phyloP scores from a whole-genome alignment of 1,140 invertebrate genomes.

The Rhopalosiphum padi region DNA sequence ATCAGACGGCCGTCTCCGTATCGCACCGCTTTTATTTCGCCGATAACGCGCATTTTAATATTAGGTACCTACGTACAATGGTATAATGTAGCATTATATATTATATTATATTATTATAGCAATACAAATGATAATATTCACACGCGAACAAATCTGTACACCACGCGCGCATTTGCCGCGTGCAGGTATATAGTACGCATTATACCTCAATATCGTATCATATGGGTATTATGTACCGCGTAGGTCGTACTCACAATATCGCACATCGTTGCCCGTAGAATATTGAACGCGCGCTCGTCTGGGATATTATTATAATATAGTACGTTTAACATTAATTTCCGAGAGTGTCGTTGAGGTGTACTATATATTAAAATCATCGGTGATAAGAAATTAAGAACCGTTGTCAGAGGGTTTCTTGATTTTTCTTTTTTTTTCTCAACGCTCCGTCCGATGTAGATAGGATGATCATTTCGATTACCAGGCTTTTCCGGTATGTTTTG shows the following conservation, averaged over 20 bases:
- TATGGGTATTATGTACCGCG: neutral
- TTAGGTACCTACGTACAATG: neutral
- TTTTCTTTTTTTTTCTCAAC: neutral
- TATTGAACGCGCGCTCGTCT: too few species aligned
- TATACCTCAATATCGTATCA: neutral
- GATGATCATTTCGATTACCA: too few species aligned
- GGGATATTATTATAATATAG: too few species aligned
- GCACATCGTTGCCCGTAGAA: too few species aligned
- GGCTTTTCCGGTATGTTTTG: too few species aligned
- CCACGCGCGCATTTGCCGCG: too few species aligned
- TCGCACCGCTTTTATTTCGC: neutral
- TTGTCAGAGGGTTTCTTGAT: neutral
- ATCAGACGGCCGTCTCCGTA: neutral
- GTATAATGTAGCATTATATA: neutral
- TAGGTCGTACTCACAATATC: neutral
- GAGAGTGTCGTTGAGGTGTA: neutral
- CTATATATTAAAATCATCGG: neutral
- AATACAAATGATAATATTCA: constrained; percentile 1
- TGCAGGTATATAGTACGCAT: too few species aligned
- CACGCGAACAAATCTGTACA: neutral
- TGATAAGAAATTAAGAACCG: neutral
- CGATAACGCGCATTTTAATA: neutral
- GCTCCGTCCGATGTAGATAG: too few species aligned
- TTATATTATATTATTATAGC: neutral
- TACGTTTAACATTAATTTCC: neutral